Evolutionary conservation across 2,113 vertebrate species (phyloP), one percentile per base, ranked within the genome.

Genomic region (Epinephelus fuscoguttatus): DNA sequence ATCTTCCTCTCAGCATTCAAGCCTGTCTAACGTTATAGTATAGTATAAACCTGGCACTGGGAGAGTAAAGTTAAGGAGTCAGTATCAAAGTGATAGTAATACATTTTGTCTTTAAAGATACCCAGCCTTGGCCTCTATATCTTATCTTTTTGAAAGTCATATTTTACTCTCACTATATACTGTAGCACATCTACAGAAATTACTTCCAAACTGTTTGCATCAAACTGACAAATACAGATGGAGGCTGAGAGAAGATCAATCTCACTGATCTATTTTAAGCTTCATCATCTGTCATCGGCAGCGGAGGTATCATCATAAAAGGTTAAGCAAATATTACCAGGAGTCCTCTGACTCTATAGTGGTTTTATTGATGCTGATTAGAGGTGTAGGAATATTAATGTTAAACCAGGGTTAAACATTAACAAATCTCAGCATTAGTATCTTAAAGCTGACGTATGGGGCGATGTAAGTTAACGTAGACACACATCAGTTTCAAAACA

Each of bases 211-310:
- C 6, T 71, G 60, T 57, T 67, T 57, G 60, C n/a, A 61, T 67
- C 25, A 69, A 66, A 63, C 11, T 64, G 40, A 11, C 21, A 64
- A 82, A 74, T 49, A 57, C 18, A 57, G 49, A 63, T 25, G 50
- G 37, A 75, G 0, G 45, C 40, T 49, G 49, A 75, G 33, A 75
- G 64, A 61, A 71, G 57, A 75, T 86, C 57, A 66, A 76, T 75
- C 21, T 62, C n/a, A 40, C 56, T 71, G 50, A 68, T 85, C 72
- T 53, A 74, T 83, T 75, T 79, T 77, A 62, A 90, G 75, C 75
- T 72, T 79, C 52, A 21, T 80, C 71, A 78, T 73, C 67, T 64
- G 56, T 78, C 56, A 75, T 60, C 70, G 70, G 55, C 63, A 61
- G 42, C 37, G 61, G 61, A 70, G 21, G 25, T 21, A 59, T 69